Percentiles rank a stretch among this genome's conserved stretches.
Conservation (phyloP, 2,888 invertebrate species). For the Ephialtes manifestator region DNA sequence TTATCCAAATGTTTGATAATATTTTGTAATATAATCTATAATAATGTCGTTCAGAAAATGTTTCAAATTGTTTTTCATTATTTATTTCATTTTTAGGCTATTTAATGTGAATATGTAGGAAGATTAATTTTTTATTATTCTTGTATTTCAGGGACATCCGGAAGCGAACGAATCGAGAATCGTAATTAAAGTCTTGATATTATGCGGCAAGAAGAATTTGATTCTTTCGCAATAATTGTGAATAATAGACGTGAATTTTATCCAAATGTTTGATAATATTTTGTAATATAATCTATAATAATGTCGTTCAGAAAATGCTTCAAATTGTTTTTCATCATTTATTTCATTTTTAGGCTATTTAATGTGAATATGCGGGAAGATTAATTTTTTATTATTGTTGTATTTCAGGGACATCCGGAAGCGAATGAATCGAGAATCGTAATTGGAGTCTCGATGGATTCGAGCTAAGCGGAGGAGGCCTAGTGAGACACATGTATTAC, state of each 20-base stretch:
- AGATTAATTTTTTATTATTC: not conserved
- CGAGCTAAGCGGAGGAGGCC: not conserved
- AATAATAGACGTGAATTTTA: no score
- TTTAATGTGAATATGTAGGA: no score
- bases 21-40: no score
- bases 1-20: no score
- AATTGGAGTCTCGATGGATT: not conserved
- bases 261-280: no score
- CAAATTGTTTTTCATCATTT: not conserved
- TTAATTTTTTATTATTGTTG: not conserved
- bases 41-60: not conserved
- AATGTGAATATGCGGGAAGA: no score
- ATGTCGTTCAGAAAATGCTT: not conserved
- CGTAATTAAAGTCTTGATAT: not conserved
- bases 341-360: no score
- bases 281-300: no score
- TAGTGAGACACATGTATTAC: slow-evolving; percentile 11
- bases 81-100: no score
- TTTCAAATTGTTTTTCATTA: not conserved
- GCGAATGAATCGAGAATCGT: not conserved
- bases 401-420: slow-evolving; percentile 10
- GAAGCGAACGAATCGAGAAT: not conserved
- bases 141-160: not conserved
- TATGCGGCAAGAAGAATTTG: no score
- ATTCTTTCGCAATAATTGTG: no score